Evolutionary conservation across 2,113 vertebrate genomes (phyloP), one percentile per base, ranked within the genome.

Genomic region (Lophius piscatorius): DNA sequence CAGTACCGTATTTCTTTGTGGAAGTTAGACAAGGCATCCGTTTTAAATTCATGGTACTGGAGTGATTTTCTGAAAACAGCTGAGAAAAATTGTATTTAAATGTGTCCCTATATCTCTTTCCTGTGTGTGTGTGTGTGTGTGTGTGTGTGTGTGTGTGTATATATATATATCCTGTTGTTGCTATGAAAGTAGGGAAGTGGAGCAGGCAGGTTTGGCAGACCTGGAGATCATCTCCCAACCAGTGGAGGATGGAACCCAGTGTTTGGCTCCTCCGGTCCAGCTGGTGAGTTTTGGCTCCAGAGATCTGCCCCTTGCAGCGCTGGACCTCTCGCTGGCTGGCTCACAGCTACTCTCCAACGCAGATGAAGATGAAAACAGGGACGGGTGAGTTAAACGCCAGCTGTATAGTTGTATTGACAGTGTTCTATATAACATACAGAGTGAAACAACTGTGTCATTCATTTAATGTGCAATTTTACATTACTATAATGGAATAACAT

Each of bases 211-310:
- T 72, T 82, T 93, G 84, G 94, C 95, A 0, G 96, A 98, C 88
- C 92, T 98, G 80, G 96, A 98, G 91, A 93, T 96, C 76, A 96
- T 98, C 91, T 98, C 96, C 10, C 96, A 97, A 36, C 95, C 95
- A 74, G 91, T 95, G 41, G 96, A 97, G 24, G 95, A 98, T 68
- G 95, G 96, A 58, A 93, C 91, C 83, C 94, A 93, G 88, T 93
- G 91, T 83, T 74, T 93, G 68, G 92, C 93, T 55, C 94, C 94
- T 1, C 94, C 94, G 0, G 92, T 93, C 40, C 96, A 94, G 78
- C 92, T 98, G 84, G 92, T 95, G 80, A 95, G 93, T 86, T 95
- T 97, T 76, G 91, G 94, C 86, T 98, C 95, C 82, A 89, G 94
- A 68, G 96, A 97, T 81, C 88, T 98, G 21, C 96, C 96, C n/a